These are phyloP conservation scores for Diplogasteroides magnus DNA, from an alignment of 1,140 invertebrate genomes.

Conservation along the genomic window DNA sequence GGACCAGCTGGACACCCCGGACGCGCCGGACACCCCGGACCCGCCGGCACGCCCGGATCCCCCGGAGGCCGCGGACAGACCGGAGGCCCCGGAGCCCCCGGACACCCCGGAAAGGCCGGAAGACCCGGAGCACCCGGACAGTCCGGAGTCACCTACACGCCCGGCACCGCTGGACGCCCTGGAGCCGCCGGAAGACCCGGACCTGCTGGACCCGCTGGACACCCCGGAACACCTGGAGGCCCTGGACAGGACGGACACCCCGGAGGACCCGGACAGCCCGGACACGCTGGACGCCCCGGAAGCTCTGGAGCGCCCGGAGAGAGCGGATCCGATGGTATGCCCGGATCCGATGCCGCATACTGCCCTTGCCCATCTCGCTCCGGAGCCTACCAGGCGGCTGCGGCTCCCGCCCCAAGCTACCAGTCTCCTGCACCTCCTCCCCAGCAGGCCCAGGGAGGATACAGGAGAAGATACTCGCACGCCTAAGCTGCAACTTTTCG, in stretches of 20 bases:
- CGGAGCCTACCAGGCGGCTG: not conserved
- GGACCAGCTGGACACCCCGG: constrained; percentile 6
- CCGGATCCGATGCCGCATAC: constrained; percentile 1
- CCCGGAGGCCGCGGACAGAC: not conserved
- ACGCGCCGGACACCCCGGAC: constrained; percentile 8
- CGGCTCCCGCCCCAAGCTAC: not conserved
- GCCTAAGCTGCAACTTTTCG: not conserved
- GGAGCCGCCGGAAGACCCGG: constrained; percentile 16
- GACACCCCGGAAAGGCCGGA: constrained; percentile 9
- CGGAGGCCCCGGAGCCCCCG: not conserved
- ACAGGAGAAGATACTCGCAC: not conserved
- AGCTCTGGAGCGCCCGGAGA: constrained; percentile 23
- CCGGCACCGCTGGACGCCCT: constrained; percentile 1
- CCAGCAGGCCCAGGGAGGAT: not conserved
- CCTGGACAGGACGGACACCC: constrained; percentile 2
- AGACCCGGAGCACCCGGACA: not conserved
- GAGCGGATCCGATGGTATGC: constrained; percentile 7
- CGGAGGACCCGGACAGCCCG: constrained; percentile 15
- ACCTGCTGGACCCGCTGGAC: not conserved
- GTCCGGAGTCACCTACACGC: not conserved
- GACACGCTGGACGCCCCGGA: constrained; percentile 18
- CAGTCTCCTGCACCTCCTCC: too few relatives aligned
- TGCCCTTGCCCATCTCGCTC: not conserved
- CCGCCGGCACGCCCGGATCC: constrained; percentile 1
- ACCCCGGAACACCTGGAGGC: not conserved